phyloP scores from a whole-genome alignment of 2,113 vertebrate genomes.

The Phaetusa simplex region DNA sequence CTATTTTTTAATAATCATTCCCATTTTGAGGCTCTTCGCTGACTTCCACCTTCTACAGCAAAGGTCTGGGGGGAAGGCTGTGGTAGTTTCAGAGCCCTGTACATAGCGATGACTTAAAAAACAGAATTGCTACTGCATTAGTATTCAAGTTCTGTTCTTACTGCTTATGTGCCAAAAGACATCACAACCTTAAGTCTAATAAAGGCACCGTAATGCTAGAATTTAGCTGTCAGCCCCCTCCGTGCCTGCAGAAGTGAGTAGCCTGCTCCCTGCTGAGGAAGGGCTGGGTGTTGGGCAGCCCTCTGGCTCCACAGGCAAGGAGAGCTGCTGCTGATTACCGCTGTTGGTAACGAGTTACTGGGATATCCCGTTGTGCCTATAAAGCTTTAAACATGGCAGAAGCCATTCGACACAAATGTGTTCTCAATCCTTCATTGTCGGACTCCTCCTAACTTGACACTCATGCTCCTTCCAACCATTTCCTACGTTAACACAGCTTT shows the following conservation, averaged over 20 bases:
- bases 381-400: background rate
- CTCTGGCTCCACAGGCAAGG: background rate
- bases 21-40: background rate
- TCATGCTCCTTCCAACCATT: background rate
- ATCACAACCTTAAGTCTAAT: background rate
- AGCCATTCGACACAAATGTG: background rate
- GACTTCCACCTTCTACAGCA: background rate
- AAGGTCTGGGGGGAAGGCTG: background rate
- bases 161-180: background rate
- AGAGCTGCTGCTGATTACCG: rapidly evolving
- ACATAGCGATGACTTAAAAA: background rate
- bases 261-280: background rate
- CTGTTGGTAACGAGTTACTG: background rate
- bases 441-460: background rate
- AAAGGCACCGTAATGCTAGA: background rate
- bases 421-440: background rate
- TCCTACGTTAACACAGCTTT: background rate
- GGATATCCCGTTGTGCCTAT: background rate
- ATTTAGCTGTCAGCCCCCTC: background rate
- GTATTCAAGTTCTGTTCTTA: background rate
- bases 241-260: background rate
- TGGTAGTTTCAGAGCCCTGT: background rate
- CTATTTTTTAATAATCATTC: background rate
- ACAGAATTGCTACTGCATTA: background rate
- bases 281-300: background rate